Conservation (phyloP, 2,888 invertebrate species). For the Tachina lurida region DNA sequence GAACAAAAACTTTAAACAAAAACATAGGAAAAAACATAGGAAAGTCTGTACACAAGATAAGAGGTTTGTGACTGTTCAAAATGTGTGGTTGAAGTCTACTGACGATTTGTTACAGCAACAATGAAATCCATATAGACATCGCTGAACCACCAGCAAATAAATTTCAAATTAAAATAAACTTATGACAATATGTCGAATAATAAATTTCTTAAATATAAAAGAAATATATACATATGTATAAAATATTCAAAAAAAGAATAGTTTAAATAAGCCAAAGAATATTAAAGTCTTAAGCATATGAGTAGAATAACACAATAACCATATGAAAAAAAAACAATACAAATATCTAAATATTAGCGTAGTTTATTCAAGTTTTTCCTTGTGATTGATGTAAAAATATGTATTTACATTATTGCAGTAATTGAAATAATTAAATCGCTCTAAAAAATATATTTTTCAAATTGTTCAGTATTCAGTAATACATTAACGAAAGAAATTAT, state of each 20-base stretch:
- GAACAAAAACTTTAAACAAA: background rate
- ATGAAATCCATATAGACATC: too few relatives aligned
- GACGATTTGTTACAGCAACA: too few relatives aligned
- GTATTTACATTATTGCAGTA: constrained; percentile 2
- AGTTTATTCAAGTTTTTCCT: background rate
- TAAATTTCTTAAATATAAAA: too few relatives aligned
- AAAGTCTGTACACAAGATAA: too few relatives aligned
- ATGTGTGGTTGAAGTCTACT: too few relatives aligned
- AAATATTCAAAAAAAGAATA: constrained; percentile 40
- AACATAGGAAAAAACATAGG: constrained; percentile 5
- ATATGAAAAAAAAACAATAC: constrained; percentile 1
- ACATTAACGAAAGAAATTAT: too few relatives aligned
- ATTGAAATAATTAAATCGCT: constrained; percentile 23
- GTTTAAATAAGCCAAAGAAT: constrained; percentile 9
- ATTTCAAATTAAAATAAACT: too few relatives aligned
- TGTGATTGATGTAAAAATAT: constrained; percentile 13
- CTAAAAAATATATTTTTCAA: too few relatives aligned
- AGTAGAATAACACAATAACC: background rate
- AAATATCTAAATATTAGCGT: background rate
- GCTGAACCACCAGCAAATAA: too few relatives aligned
- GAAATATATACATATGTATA: background rate
- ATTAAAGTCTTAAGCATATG: constrained; percentile 24
- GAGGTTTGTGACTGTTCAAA: too few relatives aligned
- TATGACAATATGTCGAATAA: too few relatives aligned
- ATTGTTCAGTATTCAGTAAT: background rate